Base-by-base conservation (phyloP, 2,888 invertebrate genomes). In the Plagiodera versicolora region DNA sequence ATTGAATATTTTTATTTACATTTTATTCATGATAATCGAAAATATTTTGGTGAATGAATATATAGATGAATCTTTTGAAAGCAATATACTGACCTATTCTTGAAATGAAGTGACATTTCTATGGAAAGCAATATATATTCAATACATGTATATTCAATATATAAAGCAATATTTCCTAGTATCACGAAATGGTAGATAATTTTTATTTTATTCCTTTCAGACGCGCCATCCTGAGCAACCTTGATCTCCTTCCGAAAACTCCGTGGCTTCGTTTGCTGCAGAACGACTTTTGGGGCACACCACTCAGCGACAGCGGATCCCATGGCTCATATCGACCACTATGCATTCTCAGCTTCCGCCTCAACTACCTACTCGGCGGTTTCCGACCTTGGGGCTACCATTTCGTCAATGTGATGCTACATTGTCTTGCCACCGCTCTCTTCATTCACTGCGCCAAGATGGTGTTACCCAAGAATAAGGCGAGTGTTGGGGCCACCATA, bases 271-370 rank as follows among this genome's bases (percentile, higher is more conserved):
- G 89, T 70, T 85, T 96, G 72, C 88, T 96, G 77, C 87, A 87
- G 79, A 91, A 98, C 83, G 98, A 98, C 83, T 98, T 97, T 83
- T 98, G 98, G 98, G 98, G 98, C 52, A 98, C 97, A 45, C 94
- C 96, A 61, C 84, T 98, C 73, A 87, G 87, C 70, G 94, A 95
- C 82, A 87, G 89, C 67, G 97, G 97, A 54, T 96, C 96, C 11
- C 98, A 98, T 83, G 98, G 98, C 75, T 97, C 97, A 58, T 98
- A 96, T 83, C 86, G 98, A 32, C 98, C 98, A 53, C 84, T 98
- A 73, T 95, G 95, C 78, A 96, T 97, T 71, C 86, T 97, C 70
- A 95, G 97, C 56, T 98, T 98, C 82, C 88, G 97, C 72, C 89
- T 94, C 86, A 98, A 98, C 86, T 96, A 96, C 83, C 85, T 89